Evolutionary conservation across 2,888 invertebrate genomes (phyloP).

Genomic region (Sarcophaga carnaria): DNA sequence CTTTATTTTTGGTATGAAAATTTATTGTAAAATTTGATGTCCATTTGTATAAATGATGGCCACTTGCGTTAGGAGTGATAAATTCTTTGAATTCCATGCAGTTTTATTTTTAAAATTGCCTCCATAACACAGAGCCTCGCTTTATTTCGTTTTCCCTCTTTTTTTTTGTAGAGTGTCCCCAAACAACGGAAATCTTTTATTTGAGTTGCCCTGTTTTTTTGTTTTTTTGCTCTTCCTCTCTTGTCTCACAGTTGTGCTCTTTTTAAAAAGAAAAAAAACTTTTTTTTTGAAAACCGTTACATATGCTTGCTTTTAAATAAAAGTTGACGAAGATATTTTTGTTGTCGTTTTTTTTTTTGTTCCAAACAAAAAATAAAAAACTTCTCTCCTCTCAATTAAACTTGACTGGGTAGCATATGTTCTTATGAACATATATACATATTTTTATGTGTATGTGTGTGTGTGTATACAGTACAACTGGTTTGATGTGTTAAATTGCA

Average conservation of each 20-base stretch:
- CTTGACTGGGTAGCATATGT: background rate
- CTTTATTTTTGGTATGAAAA: no score
- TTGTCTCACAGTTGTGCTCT: background rate
- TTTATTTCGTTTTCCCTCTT: background rate
- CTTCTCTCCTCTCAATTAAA: background rate
- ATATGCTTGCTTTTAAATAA: background rate
- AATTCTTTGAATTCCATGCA: no score
- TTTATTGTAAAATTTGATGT: no score
- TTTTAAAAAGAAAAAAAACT: background rate
- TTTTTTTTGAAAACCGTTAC: background rate
- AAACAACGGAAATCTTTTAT: background rate
- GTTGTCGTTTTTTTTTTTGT: no score
- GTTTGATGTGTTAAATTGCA: background rate
- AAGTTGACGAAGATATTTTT: background rate
- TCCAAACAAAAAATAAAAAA: background rate
- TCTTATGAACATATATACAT: background rate
- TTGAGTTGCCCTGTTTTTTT: background rate
- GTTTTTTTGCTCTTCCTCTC: background rate
- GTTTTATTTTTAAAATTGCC: no score
- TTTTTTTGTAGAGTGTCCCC: background rate
- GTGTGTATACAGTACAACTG: background rate
- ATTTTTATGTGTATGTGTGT: conserved; percentile 40
- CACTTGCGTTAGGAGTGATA: no score
- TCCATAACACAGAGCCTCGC: background rate
- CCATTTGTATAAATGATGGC: no score